Base-by-base conservation (phyloP, 2,888 invertebrate genomes). In the Drosophila peninsularis region DNA sequence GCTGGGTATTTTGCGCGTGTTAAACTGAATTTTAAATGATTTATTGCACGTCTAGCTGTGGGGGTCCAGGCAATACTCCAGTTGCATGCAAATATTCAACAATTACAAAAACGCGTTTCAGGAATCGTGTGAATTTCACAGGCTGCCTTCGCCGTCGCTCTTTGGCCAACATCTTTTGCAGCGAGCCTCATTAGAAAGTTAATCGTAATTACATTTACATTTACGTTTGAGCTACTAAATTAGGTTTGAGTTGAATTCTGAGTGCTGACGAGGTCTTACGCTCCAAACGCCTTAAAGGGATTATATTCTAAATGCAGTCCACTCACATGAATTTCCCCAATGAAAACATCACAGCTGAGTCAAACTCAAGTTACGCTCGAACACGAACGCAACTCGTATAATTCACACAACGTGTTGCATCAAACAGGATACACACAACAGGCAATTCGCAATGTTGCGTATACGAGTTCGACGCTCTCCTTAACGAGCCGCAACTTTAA, bases 21-120 rank as follows among this genome's bases (percentile, higher is more conserved):
- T 85, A 88, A 82, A 85, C 78, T 80, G 78, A 86, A 80, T 86
- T 80, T 83, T 69, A 79, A 88, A 88, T 86, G 81, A 85, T 88
- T 88, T 88, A 88, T 86, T 80, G 63, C 75, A 70, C 68, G 56
- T 83, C 73, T 52, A 56, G 50, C 56, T 54, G 3, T 13, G 19
- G 57, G n/a, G 50, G 50, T 34, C 45, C 41, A 34, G 56, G 50
- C 44, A 65, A 72, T 73, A 72, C 81, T 55, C 64, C 67, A 76
- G 10, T 37, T 52, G 21, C 52, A 52, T 52, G 52, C 52, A 52
- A 52, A 52, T 50, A 47, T 52, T 17, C 37, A 36, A 52, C 52
- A 52, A 83, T 86, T 86, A 80, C 65, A 42, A 56, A 47, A 34
- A 49, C 44, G 44, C 39, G 27, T 34, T 39, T 45, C 37, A 71